Base-by-base conservation (phyloP, 2,797 vertebrate species). In the Corythornis leucogaster region DNA sequence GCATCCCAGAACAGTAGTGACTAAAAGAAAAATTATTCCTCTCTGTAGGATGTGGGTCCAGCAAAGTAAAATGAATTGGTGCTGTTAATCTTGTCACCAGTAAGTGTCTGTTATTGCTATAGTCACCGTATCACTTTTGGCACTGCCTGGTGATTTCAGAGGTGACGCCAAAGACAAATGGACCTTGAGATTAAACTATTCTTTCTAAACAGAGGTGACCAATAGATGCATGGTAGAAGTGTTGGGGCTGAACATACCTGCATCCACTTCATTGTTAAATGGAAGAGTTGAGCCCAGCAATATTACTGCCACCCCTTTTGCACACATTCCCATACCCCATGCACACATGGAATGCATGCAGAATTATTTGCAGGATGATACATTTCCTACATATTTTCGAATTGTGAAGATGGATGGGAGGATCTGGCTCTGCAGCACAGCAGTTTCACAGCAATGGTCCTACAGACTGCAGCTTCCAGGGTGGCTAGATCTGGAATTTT, bases 11-110 rank as follows among this genome's bases (percentile, higher is more conserved):
- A 54, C 12, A 70, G 21, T 9, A 62, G 26, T 30, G 61, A 84
- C 63, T 79, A 64, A 88, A 71, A 48, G 42, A 90, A 88, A 74
- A 82, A 93, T n/a, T 54, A 54, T 71, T 93, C 24, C 10, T 66
- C 42, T 77, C 85, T 28, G 26, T 28, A 64, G 68, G 28, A 63
- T 68, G 42, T 79, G 54, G 28, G 67, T 84, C 61, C 25, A 43
- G 71, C 53, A 78, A 48, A 30, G 58, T 31, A 54, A 80, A 92
- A 90, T 82, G 12, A 92, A 92, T 77, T 70, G 11, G 15, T 75
- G 19, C 31, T 87, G 25, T 71, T 92, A 78, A 85, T 90, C 61
- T 77, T 86, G 89, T 86, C 80, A 77, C 50, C n/a, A 70, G n/a
- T 42, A 66, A 86, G 31, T 59, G 48, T 67, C 45, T 81, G 33